Conservation (phyloP, 2,888 invertebrate species). For the Dynastes hyllus region DNA sequence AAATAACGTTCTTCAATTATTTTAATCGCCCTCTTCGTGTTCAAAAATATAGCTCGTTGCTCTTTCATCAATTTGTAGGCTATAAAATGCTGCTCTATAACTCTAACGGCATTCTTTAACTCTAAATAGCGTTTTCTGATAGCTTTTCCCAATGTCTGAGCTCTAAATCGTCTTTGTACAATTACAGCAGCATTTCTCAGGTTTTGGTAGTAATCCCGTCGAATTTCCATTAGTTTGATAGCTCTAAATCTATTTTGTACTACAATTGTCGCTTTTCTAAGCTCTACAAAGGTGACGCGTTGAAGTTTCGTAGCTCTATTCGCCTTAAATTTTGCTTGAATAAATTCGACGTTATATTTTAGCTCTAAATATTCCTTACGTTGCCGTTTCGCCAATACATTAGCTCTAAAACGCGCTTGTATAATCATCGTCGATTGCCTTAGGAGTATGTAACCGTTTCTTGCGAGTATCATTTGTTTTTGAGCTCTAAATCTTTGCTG, state of each 20-base stretch:
- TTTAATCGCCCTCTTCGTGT: conserved; percentile 66
- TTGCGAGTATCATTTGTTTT: conserved; percentile 65
- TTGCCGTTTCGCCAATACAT: conserved; percentile 57
- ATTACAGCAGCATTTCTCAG: conserved; percentile 64
- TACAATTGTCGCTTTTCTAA: conserved; percentile 63
- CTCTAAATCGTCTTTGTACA: conserved; percentile 65
- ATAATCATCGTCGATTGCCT: conserved; percentile 54
- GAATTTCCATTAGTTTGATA: conserved; percentile 63
- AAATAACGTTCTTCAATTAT: conserved; percentile 74
- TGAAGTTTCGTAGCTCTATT: conserved; percentile 64
- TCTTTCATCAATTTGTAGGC: conserved; percentile 53
- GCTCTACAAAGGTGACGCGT: conserved; percentile 62
- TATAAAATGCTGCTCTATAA: conserved; percentile 21
- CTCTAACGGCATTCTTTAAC: background rate
- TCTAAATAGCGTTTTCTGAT: conserved; percentile 58
- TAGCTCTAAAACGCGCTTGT: conserved; percentile 53
- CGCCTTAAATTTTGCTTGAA: conserved; percentile 18
- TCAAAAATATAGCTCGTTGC: conserved; percentile 27
- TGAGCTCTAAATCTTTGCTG: conserved; percentile 58
- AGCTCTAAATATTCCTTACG: conserved; percentile 2
- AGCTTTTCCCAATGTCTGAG: conserved; percentile 58
- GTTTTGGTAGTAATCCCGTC: conserved; percentile 62
- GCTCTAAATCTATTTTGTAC: conserved; percentile 65
- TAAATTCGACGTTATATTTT: conserved; percentile 49
- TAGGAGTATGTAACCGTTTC: conserved; percentile 58